Conservation (phyloP, 2,888 invertebrate genomes). For the Drosophila suboccidentalis region DNA sequence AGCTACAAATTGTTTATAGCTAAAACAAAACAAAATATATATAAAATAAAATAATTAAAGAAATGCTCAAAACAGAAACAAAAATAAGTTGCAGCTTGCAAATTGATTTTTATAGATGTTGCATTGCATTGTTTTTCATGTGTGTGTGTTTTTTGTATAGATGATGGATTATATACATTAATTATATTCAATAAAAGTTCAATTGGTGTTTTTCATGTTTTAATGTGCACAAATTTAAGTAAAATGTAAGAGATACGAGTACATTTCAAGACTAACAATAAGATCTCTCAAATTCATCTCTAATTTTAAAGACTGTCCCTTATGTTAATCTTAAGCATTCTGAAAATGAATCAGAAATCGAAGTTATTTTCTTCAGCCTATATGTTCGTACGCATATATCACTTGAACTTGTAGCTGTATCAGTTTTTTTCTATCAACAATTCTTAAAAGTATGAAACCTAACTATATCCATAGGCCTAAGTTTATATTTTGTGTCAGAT, state of each 20-base stretch:
- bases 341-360: conserved; percentile 24
- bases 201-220: conserved; percentile 54
- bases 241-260: conserved; percentile 46
- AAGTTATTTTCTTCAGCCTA: conserved; percentile 12
- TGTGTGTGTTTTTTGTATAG: conserved; percentile 38
- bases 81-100: conserved; percentile 36
- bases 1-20: conserved; percentile 61
- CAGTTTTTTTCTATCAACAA: conserved; percentile 65
- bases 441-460: conserved; percentile 41
- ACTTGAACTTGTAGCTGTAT: conserved; percentile 54
- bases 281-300: conserved; percentile 61
- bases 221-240: conserved; percentile 51
- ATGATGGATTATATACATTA: conserved; percentile 11
- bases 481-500: conserved; percentile 70
- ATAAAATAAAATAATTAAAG: conserved; percentile 17
- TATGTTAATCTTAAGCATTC: conserved; percentile 70
- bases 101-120: conserved; percentile 62
- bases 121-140: conserved; percentile 54
- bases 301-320: conserved; percentile 76
- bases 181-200: conserved; percentile 27
- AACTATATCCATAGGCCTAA: conserved; percentile 58
- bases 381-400: conserved; percentile 26
- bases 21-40: conserved; percentile 25
- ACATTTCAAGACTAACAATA: conserved; percentile 61
- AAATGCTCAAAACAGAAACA: conserved; percentile 40